Percentiles rank a stretch among this genome's conserved stretches.
phyloP scores from a whole-genome alignment of 1,140 invertebrate species.

The Drosophila sp. region DNA sequence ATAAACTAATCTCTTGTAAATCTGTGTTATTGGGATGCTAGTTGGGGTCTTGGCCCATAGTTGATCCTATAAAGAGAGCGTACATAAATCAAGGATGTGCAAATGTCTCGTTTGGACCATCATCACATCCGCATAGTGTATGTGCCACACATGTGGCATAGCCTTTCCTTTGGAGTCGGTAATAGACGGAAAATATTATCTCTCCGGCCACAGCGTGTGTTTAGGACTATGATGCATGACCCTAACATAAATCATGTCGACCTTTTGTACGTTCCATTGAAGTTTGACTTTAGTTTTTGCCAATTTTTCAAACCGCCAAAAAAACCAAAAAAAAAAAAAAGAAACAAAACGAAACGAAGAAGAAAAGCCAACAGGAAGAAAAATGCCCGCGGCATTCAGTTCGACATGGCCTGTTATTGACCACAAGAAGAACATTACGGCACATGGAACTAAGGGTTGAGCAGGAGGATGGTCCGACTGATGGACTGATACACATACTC shows the following conservation, averaged over 20 bases:
- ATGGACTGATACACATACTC: slow-evolving; percentile 26
- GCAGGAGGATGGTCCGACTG: slow-evolving; percentile 12
- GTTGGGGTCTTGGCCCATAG: not conserved
- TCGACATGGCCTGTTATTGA: slow-evolving; percentile 67
- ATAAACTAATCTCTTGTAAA: no score
- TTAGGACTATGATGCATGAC: slow-evolving; percentile 62
- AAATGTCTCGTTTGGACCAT: not conserved
- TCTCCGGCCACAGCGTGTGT: not conserved
- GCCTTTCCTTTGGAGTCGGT: not conserved
- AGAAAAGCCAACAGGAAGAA: slow-evolving; percentile 32
- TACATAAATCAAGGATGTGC: not conserved
- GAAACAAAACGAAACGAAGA: slow-evolving; percentile 16
- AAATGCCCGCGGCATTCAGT: slow-evolving; percentile 52
- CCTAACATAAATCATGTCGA: slow-evolving; percentile 66
- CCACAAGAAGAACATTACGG: slow-evolving; percentile 7
- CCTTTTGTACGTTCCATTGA: slow-evolving; percentile 58
- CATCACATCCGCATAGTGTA: not conserved
- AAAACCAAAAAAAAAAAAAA: slow-evolving; percentile 6
- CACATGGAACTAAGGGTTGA: slow-evolving; percentile 1
- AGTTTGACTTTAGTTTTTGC: slow-evolving; percentile 69
- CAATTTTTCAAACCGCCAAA: slow-evolving; percentile 47
- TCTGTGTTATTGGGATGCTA: no score
- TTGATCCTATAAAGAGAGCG: not conserved
- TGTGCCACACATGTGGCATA: not conserved
- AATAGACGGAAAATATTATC: slow-evolving; percentile 30